A percentile compares a stretch with the other conserved stretches of the same genome.
Conservation (phyloP, 2,888 invertebrate genomes). For the Meandrusa payeni region DNA sequence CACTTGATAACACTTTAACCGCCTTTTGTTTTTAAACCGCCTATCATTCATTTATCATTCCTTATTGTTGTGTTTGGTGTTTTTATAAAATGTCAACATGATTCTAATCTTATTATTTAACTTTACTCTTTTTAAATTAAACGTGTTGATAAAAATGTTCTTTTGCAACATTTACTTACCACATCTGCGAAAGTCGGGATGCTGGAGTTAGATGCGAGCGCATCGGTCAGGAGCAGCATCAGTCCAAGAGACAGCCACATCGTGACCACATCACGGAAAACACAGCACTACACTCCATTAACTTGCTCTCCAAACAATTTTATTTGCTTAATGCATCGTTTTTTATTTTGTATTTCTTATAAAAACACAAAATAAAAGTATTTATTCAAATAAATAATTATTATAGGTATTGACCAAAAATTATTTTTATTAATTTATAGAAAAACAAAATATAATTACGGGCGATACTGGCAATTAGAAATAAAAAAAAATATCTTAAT, state of each 20-base stretch:
- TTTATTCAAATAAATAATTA: constrained; percentile 7
- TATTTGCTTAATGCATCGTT: constrained; percentile 7
- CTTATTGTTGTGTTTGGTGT: too few species aligned
- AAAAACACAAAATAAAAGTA: constrained; percentile 17
- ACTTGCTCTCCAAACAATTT: constrained; percentile 12
- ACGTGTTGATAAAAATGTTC: not conserved
- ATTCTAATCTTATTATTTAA: too few species aligned
- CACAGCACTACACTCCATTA: constrained; percentile 21
- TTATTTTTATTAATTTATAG: not conserved
- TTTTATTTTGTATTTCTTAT: constrained; percentile 34
- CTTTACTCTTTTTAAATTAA: too few species aligned
- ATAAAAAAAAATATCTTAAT: too few species aligned
- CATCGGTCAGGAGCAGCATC: constrained; percentile 57
- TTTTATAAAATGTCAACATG: too few species aligned
- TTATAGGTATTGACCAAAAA: too few species aligned
- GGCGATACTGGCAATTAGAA: too few species aligned
- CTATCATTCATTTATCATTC: too few species aligned
- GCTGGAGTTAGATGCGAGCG: constrained; percentile 55
- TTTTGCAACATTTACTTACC: constrained; percentile 42
- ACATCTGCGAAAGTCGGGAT: constrained; percentile 46
- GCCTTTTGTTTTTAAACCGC: too few species aligned
- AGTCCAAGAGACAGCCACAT: constrained; percentile 63
- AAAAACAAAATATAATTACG: too few species aligned
- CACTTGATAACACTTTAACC: too few species aligned
- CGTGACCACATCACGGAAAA: constrained; percentile 54